Evolutionary conservation across 2,888 invertebrate species (phyloP), one percentile per base, ranked within the genome.

Genomic region (Agriopis aurantiaria): DNA sequence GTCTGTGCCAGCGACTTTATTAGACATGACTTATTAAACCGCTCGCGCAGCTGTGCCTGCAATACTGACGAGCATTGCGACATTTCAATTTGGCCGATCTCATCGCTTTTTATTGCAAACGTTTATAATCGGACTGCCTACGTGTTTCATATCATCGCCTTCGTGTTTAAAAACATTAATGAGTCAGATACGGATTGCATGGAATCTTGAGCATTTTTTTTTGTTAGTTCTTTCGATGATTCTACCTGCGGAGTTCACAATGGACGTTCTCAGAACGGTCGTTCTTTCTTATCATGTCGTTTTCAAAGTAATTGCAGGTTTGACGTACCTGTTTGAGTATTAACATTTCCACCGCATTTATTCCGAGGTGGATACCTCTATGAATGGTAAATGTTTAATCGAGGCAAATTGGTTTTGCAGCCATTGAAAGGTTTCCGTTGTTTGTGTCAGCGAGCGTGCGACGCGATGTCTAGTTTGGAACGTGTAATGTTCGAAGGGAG

Each of bases 1-100:
- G 85, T 88, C 86, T 86, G 86, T 87, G 85, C 86, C 87, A 84
- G 87, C 84, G 83, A 84, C 86, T 88, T 89, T 88, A 89, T 89
- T 87, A 86, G 81, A 84, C 85, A 89, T 86, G 85, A 85, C 73
- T 75, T 78, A 77, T 77, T 77, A 76, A 72, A 76, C 71, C 66
- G 68, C 69, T 75, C 69, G 67, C 73, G 57, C 75, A 76, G 73
- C 75, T 76, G 73, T 62, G 71, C 60, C 68, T 69, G 69, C 69
- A 69, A 72, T 72, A 73, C 68, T 67, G 70, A 71, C 75, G 72
- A 73, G 65, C 70, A 73, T 73, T 75, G 77, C 69, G 67, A 72
- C 74, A 68, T 78, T 72, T 66, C 69, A 69, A 67, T 71, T 71
- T 69, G 52, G 68, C 68, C 71, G 72, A 72, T 72, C 56, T 59